These are phyloP conservation scores for Metellina segmentata DNA, from an alignment of 2,888 invertebrate species.

Conservation along the genomic window DNA sequence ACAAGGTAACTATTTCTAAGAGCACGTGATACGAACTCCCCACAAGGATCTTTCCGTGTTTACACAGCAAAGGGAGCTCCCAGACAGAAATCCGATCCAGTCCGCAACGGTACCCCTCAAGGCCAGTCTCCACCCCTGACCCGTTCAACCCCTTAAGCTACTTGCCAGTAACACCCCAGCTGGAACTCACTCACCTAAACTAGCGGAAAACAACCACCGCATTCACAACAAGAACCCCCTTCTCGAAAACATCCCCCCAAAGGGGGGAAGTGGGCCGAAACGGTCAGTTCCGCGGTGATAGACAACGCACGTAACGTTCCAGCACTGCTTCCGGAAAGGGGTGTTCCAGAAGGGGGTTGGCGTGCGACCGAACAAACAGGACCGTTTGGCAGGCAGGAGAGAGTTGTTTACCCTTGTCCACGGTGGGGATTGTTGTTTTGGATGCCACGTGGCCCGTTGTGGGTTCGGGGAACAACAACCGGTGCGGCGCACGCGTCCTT, in stretches of 20 bases:
- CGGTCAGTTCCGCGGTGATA: conserved; percentile 24
- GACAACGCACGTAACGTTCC: conserved; percentile 23
- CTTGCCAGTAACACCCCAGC: conserved; percentile 8
- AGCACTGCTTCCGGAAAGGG: conserved; percentile 5
- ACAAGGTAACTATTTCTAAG: too few species aligned
- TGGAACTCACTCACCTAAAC: conserved; percentile 6
- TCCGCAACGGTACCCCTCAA: not conserved
- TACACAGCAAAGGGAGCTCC: too few species aligned
- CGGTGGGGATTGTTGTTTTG: conserved; percentile 29
- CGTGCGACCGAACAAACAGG: conserved; percentile 30
- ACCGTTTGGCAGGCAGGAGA: conserved; percentile 46
- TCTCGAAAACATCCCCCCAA: not conserved
- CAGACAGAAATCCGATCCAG: not conserved
- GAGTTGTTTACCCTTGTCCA: conserved; percentile 39
- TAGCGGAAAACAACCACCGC: conserved; percentile 28
- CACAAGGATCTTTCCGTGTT: too few species aligned
- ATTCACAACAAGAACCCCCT: not conserved
- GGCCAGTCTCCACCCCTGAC: not conserved
- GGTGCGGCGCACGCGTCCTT: not conserved
- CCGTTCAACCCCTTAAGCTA: not conserved
- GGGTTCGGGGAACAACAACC: not conserved
- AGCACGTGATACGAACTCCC: too few species aligned
- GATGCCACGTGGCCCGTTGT: conserved; percentile 44
- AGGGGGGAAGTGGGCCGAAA: conserved; percentile 18
- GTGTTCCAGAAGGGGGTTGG: not conserved